These are phyloP conservation scores for Syndactyla subalaris DNA, from an alignment of 2,797 vertebrate species.

Conservation along the genomic window DNA sequence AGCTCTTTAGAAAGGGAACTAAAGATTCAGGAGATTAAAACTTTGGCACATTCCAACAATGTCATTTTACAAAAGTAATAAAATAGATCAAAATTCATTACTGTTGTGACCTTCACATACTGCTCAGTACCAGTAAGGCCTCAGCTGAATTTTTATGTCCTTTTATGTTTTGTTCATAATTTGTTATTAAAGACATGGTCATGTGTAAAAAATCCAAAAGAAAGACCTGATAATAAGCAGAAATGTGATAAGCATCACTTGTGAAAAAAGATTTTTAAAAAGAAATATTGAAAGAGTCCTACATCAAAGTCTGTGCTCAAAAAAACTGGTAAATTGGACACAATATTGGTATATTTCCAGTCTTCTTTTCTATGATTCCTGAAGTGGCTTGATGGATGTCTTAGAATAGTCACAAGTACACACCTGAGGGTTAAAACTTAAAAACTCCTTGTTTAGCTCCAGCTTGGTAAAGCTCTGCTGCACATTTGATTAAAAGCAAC, in stretches of 20 bases:
- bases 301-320: background rate
- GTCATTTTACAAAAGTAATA: background rate
- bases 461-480: too few species aligned
- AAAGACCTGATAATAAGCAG: background rate
- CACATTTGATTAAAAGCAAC: too few species aligned
- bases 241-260: background rate
- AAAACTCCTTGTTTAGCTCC: too few species aligned
- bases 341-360: background rate
- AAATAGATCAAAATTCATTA: background rate
- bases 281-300: rapidly evolving
- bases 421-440: too few species aligned
- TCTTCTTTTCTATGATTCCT: too few species aligned
- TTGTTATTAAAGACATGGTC: background rate
- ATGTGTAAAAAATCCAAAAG: background rate
- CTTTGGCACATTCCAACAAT: background rate
- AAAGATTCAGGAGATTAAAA: background rate
- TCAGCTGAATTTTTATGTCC: background rate
- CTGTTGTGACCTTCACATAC: background rate
- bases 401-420: too few species aligned
- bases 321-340: background rate
- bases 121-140: background rate
- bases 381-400: too few species aligned
- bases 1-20: background rate
- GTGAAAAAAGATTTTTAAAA: rapidly evolving
- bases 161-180: background rate